A percentile compares a stretch with the other conserved stretches of the same genome.
Conservation (phyloP, 2,797 vertebrate species). For the Enteromius unitaeniatus region DNA sequence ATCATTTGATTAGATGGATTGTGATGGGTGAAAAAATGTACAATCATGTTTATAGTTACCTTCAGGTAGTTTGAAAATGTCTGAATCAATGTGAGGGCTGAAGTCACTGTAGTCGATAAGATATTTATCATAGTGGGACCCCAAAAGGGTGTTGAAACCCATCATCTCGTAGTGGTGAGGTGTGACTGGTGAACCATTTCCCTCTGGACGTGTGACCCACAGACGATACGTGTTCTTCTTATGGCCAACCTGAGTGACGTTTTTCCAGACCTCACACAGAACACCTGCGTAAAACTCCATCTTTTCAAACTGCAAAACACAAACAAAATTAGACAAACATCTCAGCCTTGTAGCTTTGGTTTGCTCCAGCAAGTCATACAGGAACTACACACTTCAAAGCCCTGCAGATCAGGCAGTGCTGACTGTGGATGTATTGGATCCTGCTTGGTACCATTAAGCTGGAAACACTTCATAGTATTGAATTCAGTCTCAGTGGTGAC, state of each 20-base stretch:
- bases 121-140: conserved; percentile 86
- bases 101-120: conserved; percentile 81
- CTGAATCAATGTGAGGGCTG: conserved; percentile 68
- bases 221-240: conserved; percentile 84
- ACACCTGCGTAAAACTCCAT: conserved; percentile 78
- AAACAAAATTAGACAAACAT: background rate
- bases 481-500: conserved; percentile 81
- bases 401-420: conserved; percentile 73
- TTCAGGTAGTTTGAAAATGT: conserved; percentile 75
- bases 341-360: background rate
- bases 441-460: conserved; percentile 80
- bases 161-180: conserved; percentile 84
- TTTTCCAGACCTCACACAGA: conserved; percentile 84
- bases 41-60: conserved; percentile 57
- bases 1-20: background rate
- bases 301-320: conserved; percentile 75
- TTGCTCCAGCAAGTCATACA: background rate
- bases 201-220: conserved; percentile 79
- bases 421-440: conserved; percentile 71
- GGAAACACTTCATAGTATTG: conserved; percentile 84
- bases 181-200: conserved; percentile 46
- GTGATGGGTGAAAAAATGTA: background rate
- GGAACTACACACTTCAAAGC: conserved; percentile 75
- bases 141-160: conserved; percentile 83
- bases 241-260: conserved; percentile 73